Evolutionary conservation across 1,140 invertebrate genomes (phyloP).

Genomic region (Galendromus occidentalis): DNA sequence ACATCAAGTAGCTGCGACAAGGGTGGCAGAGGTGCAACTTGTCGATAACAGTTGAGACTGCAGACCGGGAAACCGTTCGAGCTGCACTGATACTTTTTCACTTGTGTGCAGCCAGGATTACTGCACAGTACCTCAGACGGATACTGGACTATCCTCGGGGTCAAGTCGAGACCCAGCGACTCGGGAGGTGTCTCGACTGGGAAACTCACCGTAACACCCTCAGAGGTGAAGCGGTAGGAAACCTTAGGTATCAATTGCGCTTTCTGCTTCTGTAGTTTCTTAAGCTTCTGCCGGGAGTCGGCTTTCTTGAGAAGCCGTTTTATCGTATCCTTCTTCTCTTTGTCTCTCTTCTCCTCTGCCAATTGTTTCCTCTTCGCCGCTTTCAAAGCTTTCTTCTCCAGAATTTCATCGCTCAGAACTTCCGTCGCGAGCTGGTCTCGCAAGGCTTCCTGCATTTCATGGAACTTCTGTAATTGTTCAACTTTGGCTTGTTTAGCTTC

Average conservation of each 20-base stretch:
- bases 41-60: not conserved
- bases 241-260: not conserved
- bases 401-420: not conserved
- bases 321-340: constrained; percentile 6
- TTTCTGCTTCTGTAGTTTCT: not conserved
- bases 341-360: constrained; percentile 5
- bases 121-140: not conserved
- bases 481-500: constrained; percentile 1
- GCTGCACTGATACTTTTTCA: constrained; percentile 9
- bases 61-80: not conserved
- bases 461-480: not conserved
- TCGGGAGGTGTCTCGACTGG: not conserved
- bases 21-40: not conserved
- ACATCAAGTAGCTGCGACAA: not conserved
- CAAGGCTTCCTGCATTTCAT: not conserved
- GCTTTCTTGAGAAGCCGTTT: not conserved
- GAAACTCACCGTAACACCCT: not conserved
- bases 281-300: not conserved
- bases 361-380: not conserved
- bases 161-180: not conserved
- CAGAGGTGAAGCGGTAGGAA: not conserved
- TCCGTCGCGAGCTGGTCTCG: not conserved
- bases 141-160: not conserved
- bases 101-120: not conserved
- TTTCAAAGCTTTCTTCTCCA: not conserved